phyloP scores from a whole-genome alignment of 2,797 vertebrate genomes.

The Yasuhikotakia modesta region DNA sequence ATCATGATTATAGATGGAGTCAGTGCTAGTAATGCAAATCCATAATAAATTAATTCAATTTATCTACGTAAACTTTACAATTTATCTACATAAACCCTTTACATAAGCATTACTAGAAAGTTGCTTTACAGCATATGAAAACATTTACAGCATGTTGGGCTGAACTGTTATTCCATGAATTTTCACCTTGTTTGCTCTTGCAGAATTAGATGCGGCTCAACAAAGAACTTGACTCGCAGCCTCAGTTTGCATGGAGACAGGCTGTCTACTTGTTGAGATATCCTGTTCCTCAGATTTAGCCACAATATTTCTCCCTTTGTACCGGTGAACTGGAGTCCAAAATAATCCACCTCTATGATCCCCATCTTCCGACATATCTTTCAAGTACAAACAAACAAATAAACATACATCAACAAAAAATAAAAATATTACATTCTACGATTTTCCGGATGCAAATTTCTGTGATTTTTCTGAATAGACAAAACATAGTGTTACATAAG shows the following conservation, averaged over 20 bases:
- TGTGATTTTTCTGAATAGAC: not conserved
- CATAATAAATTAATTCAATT: not conserved
- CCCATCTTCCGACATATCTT: slow-evolving; percentile 84
- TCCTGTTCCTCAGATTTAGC: slow-evolving; percentile 86
- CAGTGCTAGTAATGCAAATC: not conserved
- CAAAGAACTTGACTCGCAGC: slow-evolving; percentile 85
- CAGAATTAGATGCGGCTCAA: slow-evolving; percentile 85
- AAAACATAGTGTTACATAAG: slow-evolving; percentile 11
- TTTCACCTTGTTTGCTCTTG: slow-evolving; percentile 84
- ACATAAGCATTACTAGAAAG: too few species aligned
- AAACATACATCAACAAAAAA: too few species aligned
- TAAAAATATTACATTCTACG: too few species aligned
- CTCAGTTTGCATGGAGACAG: slow-evolving; percentile 80
- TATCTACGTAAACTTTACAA: too few species aligned
- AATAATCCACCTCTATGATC: slow-evolving; percentile 87
- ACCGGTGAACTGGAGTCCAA: slow-evolving; percentile 84
- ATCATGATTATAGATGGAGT: not conserved
- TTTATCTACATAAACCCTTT: too few species aligned
- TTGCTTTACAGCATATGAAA: too few species aligned
- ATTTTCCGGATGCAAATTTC: not conserved
- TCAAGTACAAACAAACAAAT: slow-evolving; percentile 47
- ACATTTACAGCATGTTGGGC: too few species aligned
- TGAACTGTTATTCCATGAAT: too few species aligned
- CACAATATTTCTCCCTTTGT: slow-evolving; percentile 84
- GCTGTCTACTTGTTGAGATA: slow-evolving; percentile 85